Evolutionary conservation across 2,888 invertebrate species (phyloP).

Genomic region (Nomada fucata): DNA sequence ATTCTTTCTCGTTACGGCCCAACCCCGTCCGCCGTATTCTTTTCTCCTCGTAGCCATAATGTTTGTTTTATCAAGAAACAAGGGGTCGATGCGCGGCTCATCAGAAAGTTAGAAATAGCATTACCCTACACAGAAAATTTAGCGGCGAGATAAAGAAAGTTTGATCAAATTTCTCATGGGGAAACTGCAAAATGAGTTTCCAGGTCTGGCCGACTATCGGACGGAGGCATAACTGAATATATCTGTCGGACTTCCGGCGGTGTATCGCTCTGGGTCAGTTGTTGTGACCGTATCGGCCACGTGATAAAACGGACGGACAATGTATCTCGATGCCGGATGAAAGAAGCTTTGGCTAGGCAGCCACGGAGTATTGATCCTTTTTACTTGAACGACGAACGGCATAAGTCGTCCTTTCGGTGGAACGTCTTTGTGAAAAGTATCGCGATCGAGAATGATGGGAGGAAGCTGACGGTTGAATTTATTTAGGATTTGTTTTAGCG

Average conservation of each 20-base stretch:
- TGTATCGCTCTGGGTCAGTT: slow-evolving; percentile 32
- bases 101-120: slow-evolving; percentile 52
- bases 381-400: slow-evolving; percentile 41
- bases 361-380: slow-evolving; percentile 64
- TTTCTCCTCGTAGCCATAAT: neutral
- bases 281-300: slow-evolving; percentile 43
- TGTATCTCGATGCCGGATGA: slow-evolving; percentile 64
- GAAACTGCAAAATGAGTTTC: slow-evolving; percentile 51
- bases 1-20: neutral
- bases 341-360: slow-evolving; percentile 56
- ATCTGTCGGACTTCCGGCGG: slow-evolving; percentile 20
- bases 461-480: neutral
- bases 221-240: slow-evolving; percentile 46
- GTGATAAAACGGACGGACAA: slow-evolving; percentile 55
- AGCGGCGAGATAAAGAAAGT: slow-evolving; percentile 60
- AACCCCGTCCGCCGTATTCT: neutral
- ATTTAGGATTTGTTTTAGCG: slow-evolving; percentile 7
- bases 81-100: slow-evolving; percentile 8
- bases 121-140: slow-evolving; percentile 47
- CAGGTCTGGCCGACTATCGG: slow-evolving; percentile 6
- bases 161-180: slow-evolving; percentile 62
- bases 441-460: slow-evolving; percentile 1
- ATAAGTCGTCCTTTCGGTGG: slow-evolving; percentile 38
- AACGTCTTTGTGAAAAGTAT: slow-evolving; percentile 45
- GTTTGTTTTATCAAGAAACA: slow-evolving; percentile 38